Evolutionary conservation across 2,888 invertebrate species (phyloP), one percentile per base, ranked within the genome.

Genomic region (Phymatocera aterrima): DNA sequence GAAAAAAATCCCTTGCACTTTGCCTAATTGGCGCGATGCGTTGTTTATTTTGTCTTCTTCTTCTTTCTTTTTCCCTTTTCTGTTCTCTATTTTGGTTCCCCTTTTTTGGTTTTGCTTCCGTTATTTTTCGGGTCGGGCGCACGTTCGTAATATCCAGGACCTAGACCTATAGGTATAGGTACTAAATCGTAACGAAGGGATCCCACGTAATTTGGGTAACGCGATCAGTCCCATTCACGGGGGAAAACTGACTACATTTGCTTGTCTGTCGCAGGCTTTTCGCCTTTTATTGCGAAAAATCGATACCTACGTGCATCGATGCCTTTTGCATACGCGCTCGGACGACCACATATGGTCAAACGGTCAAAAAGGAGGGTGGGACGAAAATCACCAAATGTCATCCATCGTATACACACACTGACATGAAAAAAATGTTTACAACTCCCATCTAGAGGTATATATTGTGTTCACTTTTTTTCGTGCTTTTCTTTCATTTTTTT

Each of bases 321-420:
- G n/a, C 65, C 57, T 77, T 80, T 77, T 68, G 51, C 65, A 54
- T 46, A 78, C 77, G 84, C 87, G 87, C 87, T 87, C 87, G 87
- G 87, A 88, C 87, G 86, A 84, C 83, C 89, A 81, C 90, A 90
- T 90, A 90, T 90, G 90, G 90, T 89, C 89, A 86, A 87, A 88
- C 86, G 89, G 88, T 86, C 87, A 88, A 87, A 89, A 88, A 88
- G 78, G 87, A 88, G 89, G 89, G 89, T 86, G 86, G 82, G n/a
- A 78, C 83, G 82, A 83, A 88, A 88, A 86, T 88, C 88, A 87
- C 87, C 89, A 87, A 88, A 87, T 82, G 75, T 75, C 40, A n/a
- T n/a, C n/a, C n/a, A n/a, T 54, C 72, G 24, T n/a, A 10, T 34
- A 54, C 72, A 37, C 37, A 31, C 24, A 6, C 12, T 24, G 21